These are phyloP conservation scores for Oligia latruncula DNA, from an alignment of 2,888 invertebrate species.

Conservation along the genomic window DNA sequence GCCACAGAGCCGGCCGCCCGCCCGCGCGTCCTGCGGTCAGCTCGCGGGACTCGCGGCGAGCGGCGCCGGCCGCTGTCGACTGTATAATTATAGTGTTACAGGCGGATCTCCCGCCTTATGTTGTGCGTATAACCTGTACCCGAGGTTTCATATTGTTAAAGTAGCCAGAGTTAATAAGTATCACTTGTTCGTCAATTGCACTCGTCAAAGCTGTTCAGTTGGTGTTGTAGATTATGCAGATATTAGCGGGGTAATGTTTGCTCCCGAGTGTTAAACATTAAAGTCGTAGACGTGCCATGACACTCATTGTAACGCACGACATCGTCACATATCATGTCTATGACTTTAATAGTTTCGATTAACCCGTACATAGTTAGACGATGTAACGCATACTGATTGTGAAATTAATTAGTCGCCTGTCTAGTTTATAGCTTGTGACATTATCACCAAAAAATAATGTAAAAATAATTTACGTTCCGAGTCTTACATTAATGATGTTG, in stretches of 20 bases:
- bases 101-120: slow-evolving; percentile 73
- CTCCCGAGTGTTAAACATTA: slow-evolving; percentile 72
- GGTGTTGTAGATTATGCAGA: slow-evolving; percentile 82
- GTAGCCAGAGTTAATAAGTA: slow-evolving; percentile 86
- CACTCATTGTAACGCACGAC: slow-evolving; percentile 57
- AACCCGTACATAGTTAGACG: slow-evolving; percentile 67
- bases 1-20: slow-evolving; percentile 9
- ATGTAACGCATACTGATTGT: slow-evolving; percentile 75
- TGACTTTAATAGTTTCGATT: slow-evolving; percentile 70
- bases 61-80: slow-evolving; percentile 57
- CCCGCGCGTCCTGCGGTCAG: neutral
- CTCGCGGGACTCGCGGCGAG: slow-evolving; percentile 23
- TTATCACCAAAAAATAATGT: slow-evolving; percentile 30
- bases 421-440: slow-evolving; percentile 64
- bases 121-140: slow-evolving; percentile 82
- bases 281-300: slow-evolving; percentile 72
- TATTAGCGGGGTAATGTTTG: slow-evolving; percentile 77
- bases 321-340: slow-evolving; percentile 67
- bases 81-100: slow-evolving; percentile 82
- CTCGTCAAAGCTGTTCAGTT: slow-evolving; percentile 87
- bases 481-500: slow-evolving; percentile 46
- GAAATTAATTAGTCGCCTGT: slow-evolving; percentile 55
- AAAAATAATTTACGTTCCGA: slow-evolving; percentile 41
- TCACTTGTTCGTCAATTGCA: slow-evolving; percentile 90
- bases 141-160: slow-evolving; percentile 87